Evolutionary conservation across 2,888 invertebrate genomes (phyloP), one percentile per base, ranked within the genome.

Genomic region (Gymnocheta viridis): DNA sequence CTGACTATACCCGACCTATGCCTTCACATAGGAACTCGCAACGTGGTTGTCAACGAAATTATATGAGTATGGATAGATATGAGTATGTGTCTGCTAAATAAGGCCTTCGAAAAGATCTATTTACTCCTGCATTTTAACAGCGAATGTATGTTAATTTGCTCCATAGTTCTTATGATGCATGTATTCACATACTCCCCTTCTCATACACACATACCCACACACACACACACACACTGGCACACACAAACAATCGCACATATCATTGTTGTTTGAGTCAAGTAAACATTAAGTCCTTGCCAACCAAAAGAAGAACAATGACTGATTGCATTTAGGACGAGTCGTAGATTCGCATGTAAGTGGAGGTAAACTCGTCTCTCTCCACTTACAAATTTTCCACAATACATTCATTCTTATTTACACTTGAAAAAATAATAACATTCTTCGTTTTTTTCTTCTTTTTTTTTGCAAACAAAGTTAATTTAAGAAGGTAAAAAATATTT

Each of bases 231-330:
- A 9, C n/a, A 29, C 29, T 6, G 1, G 6, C 29, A 58, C 38
- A 44, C 32, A 29, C 17, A 38, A 14, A 38, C 24, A 22, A 6
- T 17, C 35, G 14, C 24, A 12, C 41, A 73, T 74, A 58, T 78
- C 58, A 56, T 32, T 62, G 74, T 70, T 72, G 60, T 80, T 72
- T 77, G 80, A 76, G 62, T 62, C 81, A 73, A 81, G 62, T 77
- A 84, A 84, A 81, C 81, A 84, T 73, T 73, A 77, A 84, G 73
- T 81, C 81, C 81, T 69, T 67, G 72, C 56, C 76, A 81, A 62
- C 44, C 72, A 14, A 82, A 77, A 81, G 67, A 84, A 84, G 69
- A 84, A 73, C 67, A 69, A 84, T 84, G 81, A 84, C 76, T 77
- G 58, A 67, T 67, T 76, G 47, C 29, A 58, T 49, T 47, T 29